Evolutionary conservation across 2,797 vertebrate species (phyloP), one percentile per base, ranked within the genome.

Genomic region (Lepidocolaptes lacrymiger): DNA sequence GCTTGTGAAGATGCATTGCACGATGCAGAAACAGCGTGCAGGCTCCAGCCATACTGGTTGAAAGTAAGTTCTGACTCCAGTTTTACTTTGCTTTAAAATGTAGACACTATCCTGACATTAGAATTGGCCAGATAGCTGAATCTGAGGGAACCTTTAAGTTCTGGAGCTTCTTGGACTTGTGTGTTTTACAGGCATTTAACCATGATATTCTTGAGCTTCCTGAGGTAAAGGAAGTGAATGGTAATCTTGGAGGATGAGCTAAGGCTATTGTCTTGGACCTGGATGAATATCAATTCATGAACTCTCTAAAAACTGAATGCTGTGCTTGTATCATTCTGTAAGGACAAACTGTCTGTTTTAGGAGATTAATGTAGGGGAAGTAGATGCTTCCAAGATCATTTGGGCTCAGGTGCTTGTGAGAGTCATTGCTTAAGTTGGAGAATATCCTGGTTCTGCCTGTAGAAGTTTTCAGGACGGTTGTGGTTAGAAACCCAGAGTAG

Each of bases 1-100:
- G 97, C 96, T 64, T 98, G 97, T 82, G 98, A 99, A 72, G 97
- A 98, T 56, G 99, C 99, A 0, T 91, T 99, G 94, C 97, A 94
- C 1, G 99, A 99, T 75, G 99, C 99, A 20, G 98, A 99, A 95
- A 98, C 95, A 88, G 98, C 98, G 1, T 99, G 99, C 96, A 98
- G 95, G 55, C 98, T 99, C 49, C 98, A 98, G 95, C 99, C 99
- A 3, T 97, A 94, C 95, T 99, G 99, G 98, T 96, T 98, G 80
- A 99, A 99, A 98, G 99, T 99, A 96, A 98, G 98, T 97, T 59
- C 37, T 39, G n/a, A 66, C 9, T 58, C 34, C n/a, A 55, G 7
- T 0, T 71, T 22, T n/a, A 18, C 32, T 69, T 80, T 73, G 24
- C 9, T n/a, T 56, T 3, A 15, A 81, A 54, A 34, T 36, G 18